phyloP scores from a whole-genome alignment of 2,113 vertebrate genomes.

The Microtus ochrogaster region DNA sequence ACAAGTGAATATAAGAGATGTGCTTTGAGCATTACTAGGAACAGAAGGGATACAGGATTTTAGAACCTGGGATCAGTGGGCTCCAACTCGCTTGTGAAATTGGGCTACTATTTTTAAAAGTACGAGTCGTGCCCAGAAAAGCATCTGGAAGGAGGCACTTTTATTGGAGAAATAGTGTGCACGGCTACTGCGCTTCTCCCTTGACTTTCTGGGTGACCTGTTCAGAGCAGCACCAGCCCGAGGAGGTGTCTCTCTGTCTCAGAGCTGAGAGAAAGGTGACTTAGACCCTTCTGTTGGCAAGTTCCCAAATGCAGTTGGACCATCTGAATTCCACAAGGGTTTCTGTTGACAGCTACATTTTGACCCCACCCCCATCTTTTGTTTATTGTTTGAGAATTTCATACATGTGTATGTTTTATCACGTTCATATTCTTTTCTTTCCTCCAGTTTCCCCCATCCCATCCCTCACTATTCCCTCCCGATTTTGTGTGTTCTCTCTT shows the following conservation, averaged over 20 bases:
- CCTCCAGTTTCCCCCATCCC: too few species aligned
- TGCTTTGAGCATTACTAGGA: constrained; percentile 64
- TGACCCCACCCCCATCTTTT: background rate
- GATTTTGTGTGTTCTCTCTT: background rate
- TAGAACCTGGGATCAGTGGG: constrained; percentile 66
- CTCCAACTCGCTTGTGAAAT: constrained; percentile 76
- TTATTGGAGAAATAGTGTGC: constrained; percentile 61
- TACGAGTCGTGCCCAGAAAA: constrained; percentile 71
- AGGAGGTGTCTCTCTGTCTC: background rate
- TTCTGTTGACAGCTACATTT: constrained; percentile 27
- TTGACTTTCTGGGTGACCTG: constrained; percentile 52
- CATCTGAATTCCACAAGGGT: background rate
- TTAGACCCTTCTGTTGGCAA: constrained; percentile 13
- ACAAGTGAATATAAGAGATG: constrained; percentile 53
- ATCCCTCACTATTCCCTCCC: background rate
- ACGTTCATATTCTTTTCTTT: too few species aligned
- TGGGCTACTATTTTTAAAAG: constrained; percentile 81
- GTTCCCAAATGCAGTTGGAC: background rate
- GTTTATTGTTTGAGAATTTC: background rate
- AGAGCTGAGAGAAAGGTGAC: constrained; percentile 27
- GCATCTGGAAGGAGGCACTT: constrained; percentile 62
- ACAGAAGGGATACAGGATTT: constrained; percentile 74
- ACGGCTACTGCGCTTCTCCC: constrained; percentile 33
- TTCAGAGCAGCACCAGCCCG: constrained; percentile 46
- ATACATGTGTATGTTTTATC: background rate